Evolutionary conservation across 2,888 invertebrate genomes (phyloP).

Genomic region (Celastrina argiolus): DNA sequence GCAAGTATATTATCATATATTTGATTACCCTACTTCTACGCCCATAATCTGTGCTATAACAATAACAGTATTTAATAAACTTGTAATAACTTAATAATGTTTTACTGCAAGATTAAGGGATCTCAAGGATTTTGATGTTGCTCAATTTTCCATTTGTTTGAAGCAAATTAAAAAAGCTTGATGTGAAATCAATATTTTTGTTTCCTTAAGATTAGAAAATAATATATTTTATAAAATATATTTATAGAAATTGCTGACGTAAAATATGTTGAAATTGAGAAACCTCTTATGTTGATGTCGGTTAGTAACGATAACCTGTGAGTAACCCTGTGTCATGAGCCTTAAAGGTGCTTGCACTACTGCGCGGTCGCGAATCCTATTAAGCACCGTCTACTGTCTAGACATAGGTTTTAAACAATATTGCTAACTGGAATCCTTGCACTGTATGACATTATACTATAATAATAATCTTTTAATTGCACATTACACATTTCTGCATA

Average conservation of each 20-base stretch:
- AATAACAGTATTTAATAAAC: background rate
- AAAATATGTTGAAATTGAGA: background rate
- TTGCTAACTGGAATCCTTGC: slow-evolving; percentile 29
- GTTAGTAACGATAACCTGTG: too few relatives aligned
- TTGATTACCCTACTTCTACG: too few relatives aligned
- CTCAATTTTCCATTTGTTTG: background rate
- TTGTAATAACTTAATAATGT: background rate
- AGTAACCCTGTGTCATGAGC: background rate
- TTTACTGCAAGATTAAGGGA: too few relatives aligned
- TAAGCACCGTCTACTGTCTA: slow-evolving; percentile 28
- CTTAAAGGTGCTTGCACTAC: slow-evolving; percentile 17
- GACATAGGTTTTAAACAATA: slow-evolving; percentile 29
- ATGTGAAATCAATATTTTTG: background rate
- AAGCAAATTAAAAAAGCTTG: background rate
- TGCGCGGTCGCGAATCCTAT: slow-evolving; percentile 42
- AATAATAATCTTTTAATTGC: slow-evolving; percentile 21
- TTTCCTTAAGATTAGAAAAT: background rate
- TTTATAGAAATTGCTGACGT: background rate
- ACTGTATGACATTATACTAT: slow-evolving; percentile 27
- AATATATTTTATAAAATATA: background rate
- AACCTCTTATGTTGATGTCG: too few relatives aligned
- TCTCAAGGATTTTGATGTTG: background rate
- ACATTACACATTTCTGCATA: slow-evolving; percentile 15
- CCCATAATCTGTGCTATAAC: too few relatives aligned
- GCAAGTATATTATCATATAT: too few relatives aligned